Evolutionary conservation across 2,113 vertebrate species (phyloP), one percentile per base, ranked within the genome.

Genomic region (Lota lota): DNA sequence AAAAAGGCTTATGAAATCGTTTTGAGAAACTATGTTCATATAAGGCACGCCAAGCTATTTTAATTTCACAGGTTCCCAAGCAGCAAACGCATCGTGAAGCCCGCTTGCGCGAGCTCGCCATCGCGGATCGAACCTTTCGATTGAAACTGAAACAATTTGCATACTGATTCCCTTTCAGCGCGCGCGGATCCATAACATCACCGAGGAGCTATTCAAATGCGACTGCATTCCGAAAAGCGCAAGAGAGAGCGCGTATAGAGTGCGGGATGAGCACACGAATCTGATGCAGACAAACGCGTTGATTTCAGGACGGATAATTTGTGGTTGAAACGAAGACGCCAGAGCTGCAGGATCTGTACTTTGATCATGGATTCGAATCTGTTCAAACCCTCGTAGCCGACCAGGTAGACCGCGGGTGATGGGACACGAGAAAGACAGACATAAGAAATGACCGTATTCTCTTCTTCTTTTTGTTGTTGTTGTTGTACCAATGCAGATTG

Each of bases 141-240:
- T 99, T 96, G 96, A 93, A 94, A 96, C 94, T 91, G 95, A 95
- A 94, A 93, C 94, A 93, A 98, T 98, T 97, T 98, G 97, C 96
- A 98, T 98, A 96, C 94, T 95, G 95, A 96, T 97, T 96, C 94
- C 90, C 93, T 95, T 94, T 93, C 94, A 90, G 94, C 90, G 93
- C 92, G 89, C 93, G 84, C 92, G 89, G 92, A 95, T 95, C 94
- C 93, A 92, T 95, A 95, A 94, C 93, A 88, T 93, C 93, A 90
- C 91, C 92, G 90, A 93, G 90, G 94, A 90, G 94, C 94, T 94
- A 94, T 96, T 96, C 94, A 95, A 94, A 97, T 95, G 93, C 95
- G 92, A 88, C 88, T 92, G 92, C 94, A 92, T 93, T 88, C 87
- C 90, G 91, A 92, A 93, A 94, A 88, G 92, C 93, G 76, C 89